Percentiles rank a stretch among this genome's conserved stretches.
Evolutionary conservation across 2,888 invertebrate genomes (phyloP).

Genomic region (Ganaspis brasiliensis): DNA sequence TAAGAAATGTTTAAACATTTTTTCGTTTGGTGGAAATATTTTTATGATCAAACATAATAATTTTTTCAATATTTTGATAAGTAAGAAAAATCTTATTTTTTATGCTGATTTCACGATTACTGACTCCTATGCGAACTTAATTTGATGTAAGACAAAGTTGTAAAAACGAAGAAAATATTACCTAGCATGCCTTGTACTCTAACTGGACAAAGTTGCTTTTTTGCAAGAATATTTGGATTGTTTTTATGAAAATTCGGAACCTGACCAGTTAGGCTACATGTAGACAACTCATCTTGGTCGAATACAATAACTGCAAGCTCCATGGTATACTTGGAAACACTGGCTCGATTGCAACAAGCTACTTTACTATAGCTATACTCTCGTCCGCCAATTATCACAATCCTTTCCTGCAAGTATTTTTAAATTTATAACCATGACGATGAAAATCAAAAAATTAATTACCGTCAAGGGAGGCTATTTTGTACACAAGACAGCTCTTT

Average conservation of each 20-base stretch:
- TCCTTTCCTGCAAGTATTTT: background rate
- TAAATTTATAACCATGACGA: background rate
- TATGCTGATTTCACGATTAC: no score
- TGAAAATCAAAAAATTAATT: no score
- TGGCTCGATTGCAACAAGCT: background rate
- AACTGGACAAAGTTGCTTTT: background rate
- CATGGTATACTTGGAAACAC: background rate
- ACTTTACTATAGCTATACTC: background rate
- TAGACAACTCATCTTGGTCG: background rate
- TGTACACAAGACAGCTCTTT: no score
- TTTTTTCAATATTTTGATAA: no score
- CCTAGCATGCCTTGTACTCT: background rate
- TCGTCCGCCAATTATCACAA: background rate
- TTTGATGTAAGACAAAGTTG: no score
- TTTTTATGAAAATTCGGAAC: background rate
- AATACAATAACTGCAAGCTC: background rate
- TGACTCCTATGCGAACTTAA: no score
- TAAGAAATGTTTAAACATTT: no score
- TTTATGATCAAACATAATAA: no score
- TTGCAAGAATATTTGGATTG: conserved; percentile 1
- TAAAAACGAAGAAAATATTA: background rate
- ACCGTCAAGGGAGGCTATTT: no score
- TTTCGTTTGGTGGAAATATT: no score
- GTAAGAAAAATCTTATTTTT: no score
- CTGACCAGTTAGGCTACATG: background rate